A percentile compares a stretch with the other conserved stretches of the same genome.
Evolutionary conservation across 2,888 invertebrate species (phyloP).

Genomic region (Isotomurus palustris): DNA sequence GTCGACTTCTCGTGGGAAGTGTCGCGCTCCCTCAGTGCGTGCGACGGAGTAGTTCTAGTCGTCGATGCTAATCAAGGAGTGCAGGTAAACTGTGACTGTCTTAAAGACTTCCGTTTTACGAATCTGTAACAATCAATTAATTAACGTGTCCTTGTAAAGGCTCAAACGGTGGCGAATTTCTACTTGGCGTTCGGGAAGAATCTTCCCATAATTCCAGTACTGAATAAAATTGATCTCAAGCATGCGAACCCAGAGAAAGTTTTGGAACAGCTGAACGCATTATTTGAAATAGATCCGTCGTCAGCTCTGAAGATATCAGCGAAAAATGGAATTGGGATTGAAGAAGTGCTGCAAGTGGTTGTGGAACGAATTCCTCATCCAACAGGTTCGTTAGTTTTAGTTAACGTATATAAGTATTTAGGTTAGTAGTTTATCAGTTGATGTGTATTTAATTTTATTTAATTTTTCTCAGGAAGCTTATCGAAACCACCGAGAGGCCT

Average conservation of each 20-base stretch:
- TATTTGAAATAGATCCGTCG: slow-evolving; percentile 74
- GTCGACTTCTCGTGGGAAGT: slow-evolving; percentile 97
- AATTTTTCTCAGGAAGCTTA: slow-evolving; percentile 50
- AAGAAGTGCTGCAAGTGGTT: slow-evolving; percentile 69
- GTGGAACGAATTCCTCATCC: slow-evolving; percentile 76
- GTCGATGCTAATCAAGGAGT: slow-evolving; percentile 88
- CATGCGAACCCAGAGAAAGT: slow-evolving; percentile 82
- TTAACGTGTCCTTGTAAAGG: slow-evolving; percentile 64
- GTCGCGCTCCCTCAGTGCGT: slow-evolving; percentile 79
- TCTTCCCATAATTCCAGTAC: slow-evolving; percentile 78
- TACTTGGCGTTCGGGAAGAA: slow-evolving; percentile 80
- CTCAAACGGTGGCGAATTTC: slow-evolving; percentile 97
- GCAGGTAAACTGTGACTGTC: slow-evolving; percentile 27
- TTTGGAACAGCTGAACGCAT: slow-evolving; percentile 66
- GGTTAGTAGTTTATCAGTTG: not conserved
- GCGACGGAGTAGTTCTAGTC: slow-evolving; percentile 88
- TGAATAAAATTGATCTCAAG: slow-evolving; percentile 95
- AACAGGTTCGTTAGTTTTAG: slow-evolving; percentile 47
- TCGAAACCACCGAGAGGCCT: slow-evolving; percentile 68
- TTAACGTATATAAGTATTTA: not conserved
- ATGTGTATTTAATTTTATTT: not conserved
- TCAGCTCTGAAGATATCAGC: slow-evolving; percentile 81
- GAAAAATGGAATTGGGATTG: slow-evolving; percentile 80
- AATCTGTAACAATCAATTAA: not conserved
- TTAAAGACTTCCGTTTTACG: not conserved